Conservation (phyloP, 1,140 invertebrate species). For the Chrysopa pallens region DNA sequence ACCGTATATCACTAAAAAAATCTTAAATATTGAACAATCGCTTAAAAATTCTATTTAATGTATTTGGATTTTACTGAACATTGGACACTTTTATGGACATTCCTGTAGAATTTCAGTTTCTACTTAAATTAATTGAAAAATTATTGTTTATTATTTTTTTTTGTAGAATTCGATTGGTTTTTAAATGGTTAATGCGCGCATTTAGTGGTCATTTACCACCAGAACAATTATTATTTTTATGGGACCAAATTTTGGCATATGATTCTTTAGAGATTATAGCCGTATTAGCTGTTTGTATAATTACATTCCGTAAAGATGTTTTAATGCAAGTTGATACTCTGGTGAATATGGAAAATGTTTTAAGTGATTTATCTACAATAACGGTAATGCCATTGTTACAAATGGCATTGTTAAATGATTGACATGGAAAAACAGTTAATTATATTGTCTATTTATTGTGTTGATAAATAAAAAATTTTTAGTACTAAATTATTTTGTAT, state of each 20-base stretch:
- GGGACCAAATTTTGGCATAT: conserved; percentile 80
- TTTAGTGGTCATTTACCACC: conserved; percentile 87
- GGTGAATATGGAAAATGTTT: conserved; percentile 71
- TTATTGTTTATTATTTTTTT: no score
- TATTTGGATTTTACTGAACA: no score
- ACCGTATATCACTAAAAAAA: no score
- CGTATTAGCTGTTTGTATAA: conserved; percentile 68
- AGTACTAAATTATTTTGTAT: no score
- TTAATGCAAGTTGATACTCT: conserved; percentile 74
- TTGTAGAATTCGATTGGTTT: conserved; percentile 67
- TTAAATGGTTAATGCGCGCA: conserved; percentile 89
- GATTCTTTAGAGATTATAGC: conserved; percentile 81
- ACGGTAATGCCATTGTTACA: conserved; percentile 72
- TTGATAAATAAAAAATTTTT: no score
- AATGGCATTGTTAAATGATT: conserved; percentile 38
- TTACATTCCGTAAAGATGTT: conserved; percentile 85
- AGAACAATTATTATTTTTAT: conserved; percentile 77
- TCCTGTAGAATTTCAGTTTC: no score
- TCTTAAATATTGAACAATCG: no score
- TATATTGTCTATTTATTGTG: no score
- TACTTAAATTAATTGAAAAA: no score
- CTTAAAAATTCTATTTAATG: no score
- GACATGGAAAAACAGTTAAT: no score
- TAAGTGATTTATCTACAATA: conserved; percentile 79
- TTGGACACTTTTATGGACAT: no score